Conservation (phyloP, 1,140 invertebrate genomes). For the Calliopsis andreniformis region DNA sequence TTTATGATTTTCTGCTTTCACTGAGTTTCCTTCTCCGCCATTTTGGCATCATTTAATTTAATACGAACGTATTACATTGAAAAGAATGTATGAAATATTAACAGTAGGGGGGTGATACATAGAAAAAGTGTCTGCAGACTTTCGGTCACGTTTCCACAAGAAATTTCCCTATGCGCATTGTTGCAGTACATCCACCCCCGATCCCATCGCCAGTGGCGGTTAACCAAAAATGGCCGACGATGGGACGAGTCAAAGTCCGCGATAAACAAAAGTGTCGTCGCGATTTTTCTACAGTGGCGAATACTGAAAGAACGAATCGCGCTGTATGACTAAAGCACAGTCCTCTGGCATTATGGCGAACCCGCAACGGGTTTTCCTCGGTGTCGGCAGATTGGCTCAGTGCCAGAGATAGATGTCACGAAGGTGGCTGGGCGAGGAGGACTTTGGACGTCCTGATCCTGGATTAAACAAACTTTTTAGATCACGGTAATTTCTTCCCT, state of each 20-base stretch:
- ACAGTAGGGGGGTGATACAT: too few species aligned
- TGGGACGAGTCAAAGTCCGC: too few species aligned
- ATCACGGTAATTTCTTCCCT: slow-evolving; percentile 1
- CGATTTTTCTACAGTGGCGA: neutral
- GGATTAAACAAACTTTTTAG: slow-evolving; percentile 44
- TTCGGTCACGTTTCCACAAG: too few species aligned
- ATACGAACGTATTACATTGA: too few species aligned
- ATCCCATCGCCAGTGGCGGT: too few species aligned
- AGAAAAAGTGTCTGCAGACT: too few species aligned
- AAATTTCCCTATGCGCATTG: too few species aligned
- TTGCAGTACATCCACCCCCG: too few species aligned
- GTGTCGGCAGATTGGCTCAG: slow-evolving; percentile 2
- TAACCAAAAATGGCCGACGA: neutral
- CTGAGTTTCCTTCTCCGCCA: too few species aligned
- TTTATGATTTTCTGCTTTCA: too few species aligned
- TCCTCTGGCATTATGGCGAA: neutral
- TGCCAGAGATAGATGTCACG: slow-evolving; percentile 23
- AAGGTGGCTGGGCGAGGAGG: slow-evolving; percentile 7
- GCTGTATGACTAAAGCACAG: slow-evolving; percentile 3
- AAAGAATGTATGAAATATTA: too few species aligned
- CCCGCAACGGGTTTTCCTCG: slow-evolving; percentile 4
- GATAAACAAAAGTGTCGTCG: neutral
- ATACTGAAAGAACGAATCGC: neutral
- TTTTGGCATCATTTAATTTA: too few species aligned
- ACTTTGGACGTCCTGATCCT: slow-evolving; percentile 12